phyloP scores from a whole-genome alignment of 2,797 vertebrate genomes.

The Pelochelys cantorii region DNA sequence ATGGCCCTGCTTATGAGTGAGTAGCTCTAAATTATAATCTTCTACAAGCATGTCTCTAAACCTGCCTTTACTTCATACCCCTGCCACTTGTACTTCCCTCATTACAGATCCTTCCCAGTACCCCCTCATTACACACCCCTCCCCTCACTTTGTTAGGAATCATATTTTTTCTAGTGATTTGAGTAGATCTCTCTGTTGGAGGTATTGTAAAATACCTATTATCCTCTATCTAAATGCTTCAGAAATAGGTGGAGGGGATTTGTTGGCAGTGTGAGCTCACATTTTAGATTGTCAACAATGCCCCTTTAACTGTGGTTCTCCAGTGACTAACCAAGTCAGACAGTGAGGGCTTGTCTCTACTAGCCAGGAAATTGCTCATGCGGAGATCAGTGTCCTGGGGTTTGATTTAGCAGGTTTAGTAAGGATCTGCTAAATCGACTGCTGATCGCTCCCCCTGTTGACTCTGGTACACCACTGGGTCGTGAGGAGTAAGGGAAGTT shows the following conservation, averaged over 20 bases:
- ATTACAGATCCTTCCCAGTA: no score
- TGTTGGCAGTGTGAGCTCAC: background rate
- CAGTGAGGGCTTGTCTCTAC: background rate
- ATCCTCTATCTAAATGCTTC: background rate
- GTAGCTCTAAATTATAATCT: no score
- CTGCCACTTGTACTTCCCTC: background rate
- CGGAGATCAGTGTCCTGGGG: no score
- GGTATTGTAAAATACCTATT: background rate
- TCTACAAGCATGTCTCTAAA: no score
- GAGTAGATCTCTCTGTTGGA: background rate
- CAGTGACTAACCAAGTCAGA: background rate
- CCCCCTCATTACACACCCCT: background rate
- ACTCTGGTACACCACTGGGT: no score
- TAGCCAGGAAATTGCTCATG: no score
- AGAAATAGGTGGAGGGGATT: background rate
- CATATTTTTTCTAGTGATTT: background rate
- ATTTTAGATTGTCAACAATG: background rate
- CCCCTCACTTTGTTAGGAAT: background rate
- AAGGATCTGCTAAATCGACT: no score
- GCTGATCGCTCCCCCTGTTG: no score
- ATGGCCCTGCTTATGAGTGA: no score
- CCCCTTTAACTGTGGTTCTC: background rate
- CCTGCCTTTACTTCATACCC: background rate
- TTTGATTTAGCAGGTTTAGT: no score
- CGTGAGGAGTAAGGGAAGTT: no score